A percentile compares a stretch with the other conserved stretches of the same genome.
These are phyloP conservation scores for Telmatochromis brichardi DNA, from an alignment of 2,113 vertebrate species.

Conservation along the genomic window DNA sequence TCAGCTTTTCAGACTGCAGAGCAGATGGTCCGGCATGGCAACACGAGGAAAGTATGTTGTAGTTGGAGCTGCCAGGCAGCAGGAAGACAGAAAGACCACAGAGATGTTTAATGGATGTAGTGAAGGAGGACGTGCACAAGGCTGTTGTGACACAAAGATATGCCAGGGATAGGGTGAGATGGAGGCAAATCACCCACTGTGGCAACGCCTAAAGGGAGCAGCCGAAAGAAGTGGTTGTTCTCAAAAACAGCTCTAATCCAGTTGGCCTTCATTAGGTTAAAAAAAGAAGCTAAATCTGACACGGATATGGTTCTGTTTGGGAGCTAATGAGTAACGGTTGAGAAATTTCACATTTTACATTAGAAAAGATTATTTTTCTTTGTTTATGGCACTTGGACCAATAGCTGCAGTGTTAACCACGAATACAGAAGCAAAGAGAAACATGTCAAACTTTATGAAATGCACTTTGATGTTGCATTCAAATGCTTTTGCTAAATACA, in stretches of 20 bases:
- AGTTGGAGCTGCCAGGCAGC: background rate
- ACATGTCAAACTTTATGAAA: background rate
- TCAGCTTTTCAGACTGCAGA: background rate
- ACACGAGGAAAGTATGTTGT: background rate
- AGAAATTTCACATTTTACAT: background rate
- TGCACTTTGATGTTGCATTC: background rate
- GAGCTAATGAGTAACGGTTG: background rate
- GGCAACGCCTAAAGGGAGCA: background rate
- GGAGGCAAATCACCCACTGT: background rate
- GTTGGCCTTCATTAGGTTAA: background rate
- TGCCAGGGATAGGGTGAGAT: background rate
- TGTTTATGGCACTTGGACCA: background rate
- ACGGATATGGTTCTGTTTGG: background rate
- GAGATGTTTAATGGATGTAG: background rate
- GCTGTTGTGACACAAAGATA: background rate
- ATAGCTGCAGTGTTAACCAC: background rate
- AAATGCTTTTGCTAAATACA: background rate
- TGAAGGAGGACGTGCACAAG: background rate
- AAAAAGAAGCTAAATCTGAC: background rate
- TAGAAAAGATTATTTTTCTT: background rate
- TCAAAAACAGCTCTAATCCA: background rate
- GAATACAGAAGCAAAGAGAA: background rate
- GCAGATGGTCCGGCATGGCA: background rate
- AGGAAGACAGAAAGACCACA: background rate
- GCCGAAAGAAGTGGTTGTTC: accelerated